These are phyloP conservation scores for Ageneiosus marmoratus DNA, from an alignment of 2,113 vertebrate species.

Conservation along the genomic window DNA sequence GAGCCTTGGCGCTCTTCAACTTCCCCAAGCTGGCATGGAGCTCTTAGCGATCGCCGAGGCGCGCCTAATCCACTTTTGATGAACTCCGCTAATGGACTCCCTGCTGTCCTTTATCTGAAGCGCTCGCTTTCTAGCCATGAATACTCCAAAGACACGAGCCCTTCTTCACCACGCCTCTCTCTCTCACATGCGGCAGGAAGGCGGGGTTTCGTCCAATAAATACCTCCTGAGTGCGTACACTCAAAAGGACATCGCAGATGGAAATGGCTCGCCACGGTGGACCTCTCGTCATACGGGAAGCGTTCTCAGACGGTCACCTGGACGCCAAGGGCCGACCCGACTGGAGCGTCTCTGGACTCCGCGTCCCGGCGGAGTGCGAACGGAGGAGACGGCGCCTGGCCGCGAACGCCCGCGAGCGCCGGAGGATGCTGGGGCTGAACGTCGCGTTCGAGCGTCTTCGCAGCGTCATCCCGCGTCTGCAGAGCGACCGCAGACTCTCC, in stretches of 20 bases:
- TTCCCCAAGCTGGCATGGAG: conserved; percentile 13
- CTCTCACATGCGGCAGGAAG: conserved; percentile 48
- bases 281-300: conserved; percentile 45
- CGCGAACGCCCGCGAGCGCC: conserved; percentile 80
- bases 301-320: background rate
- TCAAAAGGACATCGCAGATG: background rate
- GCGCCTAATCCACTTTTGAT: conserved; percentile 80
- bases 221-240: conserved; percentile 25
- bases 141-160: conserved; percentile 63
- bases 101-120: conserved; percentile 61
- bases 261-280: conserved; percentile 55
- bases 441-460: conserved; percentile 80
- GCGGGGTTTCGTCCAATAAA: conserved; percentile 43
- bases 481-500: conserved; percentile 76
- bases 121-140: conserved; percentile 61
- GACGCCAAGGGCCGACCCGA: background rate
- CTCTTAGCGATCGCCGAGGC: conserved; percentile 60
- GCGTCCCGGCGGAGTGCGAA: background rate
- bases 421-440: conserved; percentile 79
- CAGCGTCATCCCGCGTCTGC: conserved; percentile 78
- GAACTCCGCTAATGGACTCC: conserved; percentile 73
- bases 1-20: background rate
- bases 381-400: conserved; percentile 74
- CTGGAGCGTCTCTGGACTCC: background rate
- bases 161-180: conserved; percentile 68